phyloP scores from a whole-genome alignment of 2,888 invertebrate species.

The Seira ritae region DNA sequence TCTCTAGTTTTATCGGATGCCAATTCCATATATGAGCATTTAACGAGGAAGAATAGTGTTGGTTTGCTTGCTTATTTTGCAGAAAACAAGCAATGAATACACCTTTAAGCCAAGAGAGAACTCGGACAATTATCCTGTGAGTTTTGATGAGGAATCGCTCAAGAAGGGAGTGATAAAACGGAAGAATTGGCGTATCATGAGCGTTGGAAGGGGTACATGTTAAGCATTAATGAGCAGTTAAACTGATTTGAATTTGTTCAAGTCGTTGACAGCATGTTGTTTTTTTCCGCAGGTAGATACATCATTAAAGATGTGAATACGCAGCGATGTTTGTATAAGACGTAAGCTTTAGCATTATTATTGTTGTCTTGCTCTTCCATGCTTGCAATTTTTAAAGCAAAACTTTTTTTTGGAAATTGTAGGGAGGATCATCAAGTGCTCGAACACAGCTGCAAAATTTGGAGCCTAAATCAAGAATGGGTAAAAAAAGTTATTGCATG shows the following conservation, averaged over 20 bases:
- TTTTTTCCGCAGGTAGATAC: too few species aligned
- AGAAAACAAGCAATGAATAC: constrained; percentile 58
- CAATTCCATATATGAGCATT: too few species aligned
- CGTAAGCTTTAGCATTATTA: constrained; percentile 44
- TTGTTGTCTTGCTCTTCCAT: too few species aligned
- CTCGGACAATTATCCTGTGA: constrained; percentile 65
- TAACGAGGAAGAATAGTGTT: too few species aligned
- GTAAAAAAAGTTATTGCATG: too few species aligned
- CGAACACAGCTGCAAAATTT: constrained; percentile 62
- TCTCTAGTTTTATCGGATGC: too few species aligned
- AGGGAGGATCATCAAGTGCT: constrained; percentile 60
- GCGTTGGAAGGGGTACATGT: constrained; percentile 68
- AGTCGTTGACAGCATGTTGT: too few species aligned
- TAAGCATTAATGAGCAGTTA: too few species aligned
- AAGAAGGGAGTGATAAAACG: constrained; percentile 57
- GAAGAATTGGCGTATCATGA: constrained; percentile 64
- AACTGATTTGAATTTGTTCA: too few species aligned
- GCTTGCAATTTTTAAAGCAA: too few species aligned
- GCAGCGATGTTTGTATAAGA: constrained; percentile 63
- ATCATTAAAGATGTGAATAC: constrained; percentile 56
- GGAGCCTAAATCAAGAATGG: constrained; percentile 68
- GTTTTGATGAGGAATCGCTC: constrained; percentile 62
- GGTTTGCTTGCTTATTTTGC: not conserved
- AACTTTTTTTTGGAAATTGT: not conserved
- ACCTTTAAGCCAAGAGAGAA: constrained; percentile 60